Evolutionary conservation across 92 coral and sea anemone genomes (phyloP), one percentile per base, ranked within the genome.

Genomic region (Palythoa grandiflora): DNA sequence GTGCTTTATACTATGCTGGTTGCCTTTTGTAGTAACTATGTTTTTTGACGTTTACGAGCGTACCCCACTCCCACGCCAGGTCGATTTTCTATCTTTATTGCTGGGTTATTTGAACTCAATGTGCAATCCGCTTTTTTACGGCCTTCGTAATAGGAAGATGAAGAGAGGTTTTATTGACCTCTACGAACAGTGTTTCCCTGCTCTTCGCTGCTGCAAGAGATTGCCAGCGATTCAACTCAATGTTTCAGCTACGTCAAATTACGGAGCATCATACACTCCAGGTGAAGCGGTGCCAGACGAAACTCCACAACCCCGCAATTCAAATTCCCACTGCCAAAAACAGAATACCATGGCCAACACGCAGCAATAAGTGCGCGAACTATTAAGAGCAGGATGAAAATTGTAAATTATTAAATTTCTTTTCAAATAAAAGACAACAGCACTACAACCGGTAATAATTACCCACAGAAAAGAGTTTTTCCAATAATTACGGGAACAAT

Each of bases 11-110:
- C 6, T 85, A 11, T 91, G 98, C 88, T 94, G 98, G 98, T 54
- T 93, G 6, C 96, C 98, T 72, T 93, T 93, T 77, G 98, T 94
- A 0, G 68, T 93, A 48, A 94, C 95, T 11, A 94, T 93, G 96
- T 89, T 94, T 61, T 63, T 89, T 9, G 93, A 94, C 73, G 93
- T 94, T 19, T 91, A 91, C 47, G 51, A 54, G 12, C 40, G 89
- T 6, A 70, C 38, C 7, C 91, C 91, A 15, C 68, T 94, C 14
- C 98, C 98, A 60, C 90, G 96, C 16, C 85, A 73, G 16, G 76
- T 94, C 55, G 94, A 93, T 61, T 83, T 94, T 55, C 80, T 95
- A 39, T 90, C 96, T 9, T 76, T 94, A 16, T 63, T 93, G 83
- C 86, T 94, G 10, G 98, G 98, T 12, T 93, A 93, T 86, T 73